Evolutionary conservation across 2,888 invertebrate genomes (phyloP), one percentile per base, ranked within the genome.

Genomic region (Clepsis dumicolana): DNA sequence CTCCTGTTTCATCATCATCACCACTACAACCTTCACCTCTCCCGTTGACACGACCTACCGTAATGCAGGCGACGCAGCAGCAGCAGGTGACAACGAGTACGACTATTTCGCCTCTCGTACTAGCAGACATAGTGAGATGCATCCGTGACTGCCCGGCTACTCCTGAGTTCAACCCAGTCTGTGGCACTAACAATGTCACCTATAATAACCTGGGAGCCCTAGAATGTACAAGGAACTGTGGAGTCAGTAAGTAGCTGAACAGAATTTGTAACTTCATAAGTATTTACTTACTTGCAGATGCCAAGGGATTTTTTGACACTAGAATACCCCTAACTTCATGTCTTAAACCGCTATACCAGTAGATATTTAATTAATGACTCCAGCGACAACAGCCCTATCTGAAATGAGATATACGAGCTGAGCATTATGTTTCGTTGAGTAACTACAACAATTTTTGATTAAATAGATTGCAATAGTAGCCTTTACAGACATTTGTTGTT

Each of bases 121-220:
- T 56, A 38, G 25, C 53, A 7, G 62, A 53, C 3, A 53, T 60
- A 2, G 73, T 75, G 32, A 62, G 66, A 2, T 89, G 89, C 70
- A 74, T 84, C 2, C 70, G 72, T 3, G 21, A 68, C 3, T 94
- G 94, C 71, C 83, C 81, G 1, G 80, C 82, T 8, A 88, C 90
- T 0, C 44, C 82, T 0, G 85, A 92, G 73, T 93, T 89, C 75
- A 88, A 91, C 73, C 94, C 94, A 0, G 86, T 93, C 7, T 94
- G 94, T 72, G 94, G 91, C 10, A 79, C 82, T 29, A 82, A 93
- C 71, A 74, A 78, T n/a, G 75, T 82, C 3, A 88, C 86, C 0
- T 94, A 94, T 72, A 66, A 35, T 27, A 94, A 93, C 71, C 77
- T 74, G 10, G 85, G 83, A 1, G 74, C 80, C 32, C 74, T 94